These are phyloP conservation scores for Lophochroa leadbeateri DNA, from an alignment of 2,113 vertebrate species.

Conservation along the genomic window DNA sequence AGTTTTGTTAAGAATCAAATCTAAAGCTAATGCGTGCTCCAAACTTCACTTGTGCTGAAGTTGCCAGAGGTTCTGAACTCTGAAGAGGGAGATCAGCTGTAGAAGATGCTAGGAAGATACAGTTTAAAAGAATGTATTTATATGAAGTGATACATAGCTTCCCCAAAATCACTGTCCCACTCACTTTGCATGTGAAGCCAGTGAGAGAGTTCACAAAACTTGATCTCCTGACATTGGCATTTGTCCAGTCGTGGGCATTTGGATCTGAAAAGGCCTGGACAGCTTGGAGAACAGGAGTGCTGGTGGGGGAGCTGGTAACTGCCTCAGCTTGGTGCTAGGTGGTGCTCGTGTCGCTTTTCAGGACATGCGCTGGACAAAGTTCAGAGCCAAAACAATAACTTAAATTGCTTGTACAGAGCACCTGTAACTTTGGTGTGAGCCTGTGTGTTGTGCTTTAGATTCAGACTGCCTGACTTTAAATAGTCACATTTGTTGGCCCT, in stretches of 20 bases:
- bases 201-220: rapidly evolving
- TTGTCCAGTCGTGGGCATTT: neutral
- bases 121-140: neutral
- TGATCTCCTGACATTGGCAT: neutral
- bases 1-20: neutral
- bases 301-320: neutral
- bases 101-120: neutral
- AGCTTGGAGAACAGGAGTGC: neutral
- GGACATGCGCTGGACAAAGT: rapidly evolving
- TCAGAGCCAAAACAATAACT: neutral
- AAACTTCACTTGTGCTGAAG: neutral
- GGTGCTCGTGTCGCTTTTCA: neutral
- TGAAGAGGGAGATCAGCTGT: neutral
- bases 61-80: neutral
- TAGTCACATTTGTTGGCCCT: neutral
- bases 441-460: neutral
- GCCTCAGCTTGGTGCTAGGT: neutral
- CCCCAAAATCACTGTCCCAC: neutral
- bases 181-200: neutral
- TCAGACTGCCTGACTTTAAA: neutral
- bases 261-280: neutral
- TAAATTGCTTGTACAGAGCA: neutral
- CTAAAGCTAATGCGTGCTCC: neutral
- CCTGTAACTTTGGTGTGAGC: neutral
- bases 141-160: neutral